Evolutionary conservation across 2,113 vertebrate genomes (phyloP).

Genomic region (Alces alces): DNA sequence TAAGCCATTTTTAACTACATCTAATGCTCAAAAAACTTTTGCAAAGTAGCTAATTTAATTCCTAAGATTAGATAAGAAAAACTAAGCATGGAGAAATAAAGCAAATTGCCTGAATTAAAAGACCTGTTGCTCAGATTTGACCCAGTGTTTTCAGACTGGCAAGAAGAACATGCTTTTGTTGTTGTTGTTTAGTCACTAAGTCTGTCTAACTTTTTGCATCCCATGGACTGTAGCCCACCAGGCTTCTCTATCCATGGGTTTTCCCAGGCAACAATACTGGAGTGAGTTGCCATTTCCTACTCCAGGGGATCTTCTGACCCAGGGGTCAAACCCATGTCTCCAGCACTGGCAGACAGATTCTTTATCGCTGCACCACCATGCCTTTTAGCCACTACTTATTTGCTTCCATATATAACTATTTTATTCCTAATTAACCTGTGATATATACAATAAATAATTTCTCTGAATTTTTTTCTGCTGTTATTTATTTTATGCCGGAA

Average conservation of each 20-base stretch:
- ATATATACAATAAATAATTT: neutral
- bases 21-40: neutral
- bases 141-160: neutral
- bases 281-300: neutral
- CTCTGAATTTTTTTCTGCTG: neutral
- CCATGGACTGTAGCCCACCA: neutral
- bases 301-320: neutral
- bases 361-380: neutral
- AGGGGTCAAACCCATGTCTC: neutral
- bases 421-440: neutral
- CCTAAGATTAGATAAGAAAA: neutral
- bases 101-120: neutral
- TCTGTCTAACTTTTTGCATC: neutral
- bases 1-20: neutral
- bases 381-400: neutral
- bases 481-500: neutral
- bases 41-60: neutral
- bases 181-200: neutral
- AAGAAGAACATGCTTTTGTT: neutral
- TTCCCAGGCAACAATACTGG: neutral
- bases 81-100: neutral
- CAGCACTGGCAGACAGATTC: neutral
- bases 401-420: neutral
- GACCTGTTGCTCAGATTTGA: neutral
- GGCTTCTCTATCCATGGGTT: neutral